These are phyloP conservation scores for Archips crataeganus DNA, from an alignment of 2,888 invertebrate genomes.

Conservation along the genomic window DNA sequence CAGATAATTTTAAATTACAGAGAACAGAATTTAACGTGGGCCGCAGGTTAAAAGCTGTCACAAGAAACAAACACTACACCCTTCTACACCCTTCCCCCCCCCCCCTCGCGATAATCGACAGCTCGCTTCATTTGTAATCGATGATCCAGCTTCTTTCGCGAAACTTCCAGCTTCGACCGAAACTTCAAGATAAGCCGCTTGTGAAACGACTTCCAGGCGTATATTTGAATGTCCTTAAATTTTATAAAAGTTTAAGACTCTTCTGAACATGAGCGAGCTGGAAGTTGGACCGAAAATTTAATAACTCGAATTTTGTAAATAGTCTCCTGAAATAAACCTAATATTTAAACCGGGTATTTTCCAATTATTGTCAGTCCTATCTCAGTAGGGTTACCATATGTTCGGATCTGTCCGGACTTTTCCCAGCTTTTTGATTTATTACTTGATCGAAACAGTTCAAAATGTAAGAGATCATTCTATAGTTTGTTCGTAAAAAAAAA, in stretches of 20 bases:
- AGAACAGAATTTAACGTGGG: too few relatives aligned
- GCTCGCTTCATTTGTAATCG: conserved; percentile 43
- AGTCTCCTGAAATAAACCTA: neutral
- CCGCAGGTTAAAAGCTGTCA: neutral
- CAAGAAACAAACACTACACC: neutral
- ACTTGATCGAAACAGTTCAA: too few relatives aligned
- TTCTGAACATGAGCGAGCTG: conserved; percentile 23
- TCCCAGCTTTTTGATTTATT: too few relatives aligned
- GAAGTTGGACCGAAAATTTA: conserved; percentile 13
- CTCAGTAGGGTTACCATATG: neutral
- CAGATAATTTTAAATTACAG: too few relatives aligned
- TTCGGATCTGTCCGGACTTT: too few relatives aligned
- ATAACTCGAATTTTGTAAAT: neutral
- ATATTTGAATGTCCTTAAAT: conserved; percentile 34
- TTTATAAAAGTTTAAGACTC: conserved; percentile 31
- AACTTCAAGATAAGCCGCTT: conserved; percentile 40
- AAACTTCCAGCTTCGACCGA: conserved; percentile 35
- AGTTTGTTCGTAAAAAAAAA: too few relatives aligned
- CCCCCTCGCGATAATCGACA: conserved; percentile 33
- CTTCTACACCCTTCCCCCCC: neutral
- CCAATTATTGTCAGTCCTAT: conserved; percentile 19
- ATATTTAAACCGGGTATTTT: conserved; percentile 11
- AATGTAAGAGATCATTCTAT: too few relatives aligned
- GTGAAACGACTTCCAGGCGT: conserved; percentile 32
- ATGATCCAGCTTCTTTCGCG: conserved; percentile 39